Evolutionary conservation across 2,888 invertebrate species (phyloP), one percentile per base, ranked within the genome.

Genomic region (Ennomos fuscantarius): DNA sequence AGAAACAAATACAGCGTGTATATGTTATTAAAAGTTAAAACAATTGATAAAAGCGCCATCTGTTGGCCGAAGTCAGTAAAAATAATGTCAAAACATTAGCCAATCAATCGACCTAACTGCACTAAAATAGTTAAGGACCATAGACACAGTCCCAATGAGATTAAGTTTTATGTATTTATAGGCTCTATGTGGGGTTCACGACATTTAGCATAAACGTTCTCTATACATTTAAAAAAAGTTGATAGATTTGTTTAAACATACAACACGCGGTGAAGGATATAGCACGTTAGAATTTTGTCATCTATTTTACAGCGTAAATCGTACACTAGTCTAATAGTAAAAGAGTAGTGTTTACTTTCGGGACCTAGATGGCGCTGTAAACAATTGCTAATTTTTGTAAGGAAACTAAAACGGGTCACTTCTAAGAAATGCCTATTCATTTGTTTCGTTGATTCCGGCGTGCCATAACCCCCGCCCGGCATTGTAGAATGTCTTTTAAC

Each of bases 181-280:
- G 82, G 80, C 82, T 79, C 60, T 70, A 60, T 55, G 53, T 65
- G 76, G 78, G 78, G 76, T 82, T 73, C 75, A 70, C 70, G 65
- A 74, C 70, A 69, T 62, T 58, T 62, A 70, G 68, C 58, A 67
- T 62, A 61, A 66, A 65, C 53, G 53, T 46, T 48, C 39, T 59
- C 57, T 61, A 67, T 65, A 78, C 63, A 60, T 63, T 70, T 64
- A 66, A 53, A 76, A 24, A 75, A 72, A 72, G 56, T 77, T 70
- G 78, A 81, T 80, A 77, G 72, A 81, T 77, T 79, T 76, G 76
- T 82, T 76, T 73, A 78, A 79, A 80, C 58, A 59, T 59, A 54
- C 58, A 59, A 53, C 45, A 24, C 45, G 24, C n/a, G 15, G 39
- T 31, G 15, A 52, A 13, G 24, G 12, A 36, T 39, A 42, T 43